Conservation (phyloP, 2,797 vertebrate species). For the Clarias fuscus region DNA sequence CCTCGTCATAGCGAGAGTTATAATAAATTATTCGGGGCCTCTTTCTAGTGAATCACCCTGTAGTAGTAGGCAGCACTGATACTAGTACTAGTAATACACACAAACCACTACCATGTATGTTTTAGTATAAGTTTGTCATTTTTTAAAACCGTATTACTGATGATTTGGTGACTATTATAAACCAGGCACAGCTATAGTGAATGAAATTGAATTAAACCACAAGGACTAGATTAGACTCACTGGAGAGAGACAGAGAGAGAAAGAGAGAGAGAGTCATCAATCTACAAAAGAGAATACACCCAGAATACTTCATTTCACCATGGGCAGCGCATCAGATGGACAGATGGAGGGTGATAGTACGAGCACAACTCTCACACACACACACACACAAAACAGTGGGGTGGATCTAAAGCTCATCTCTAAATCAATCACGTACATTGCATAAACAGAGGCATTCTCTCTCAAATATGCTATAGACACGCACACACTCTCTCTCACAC, state of each 20-base stretch:
- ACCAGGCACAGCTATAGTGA: background rate
- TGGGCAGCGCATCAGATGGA: conserved; percentile 16
- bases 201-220: background rate
- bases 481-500: background rate
- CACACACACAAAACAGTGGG: background rate
- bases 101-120: background rate
- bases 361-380: conserved; percentile 29
- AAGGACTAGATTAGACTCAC: background rate
- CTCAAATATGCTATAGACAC: background rate
- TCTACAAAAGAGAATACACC: conserved; percentile 26
- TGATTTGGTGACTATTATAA: background rate
- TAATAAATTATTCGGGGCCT: too few species aligned
- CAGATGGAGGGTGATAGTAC: conserved; percentile 36
- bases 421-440: conserved; percentile 22
- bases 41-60: too few species aligned
- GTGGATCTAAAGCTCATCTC: background rate
- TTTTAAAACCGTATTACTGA: background rate
- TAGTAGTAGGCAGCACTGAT: too few species aligned
- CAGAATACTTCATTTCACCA: conserved; percentile 23
- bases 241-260: background rate
- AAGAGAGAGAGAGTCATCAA: background rate
- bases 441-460: background rate
- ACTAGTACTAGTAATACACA: too few species aligned
- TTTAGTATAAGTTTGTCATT: too few species aligned
- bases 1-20: too few species aligned